Conservation (phyloP, 2,888 invertebrate species). For the Acleris literana region DNA sequence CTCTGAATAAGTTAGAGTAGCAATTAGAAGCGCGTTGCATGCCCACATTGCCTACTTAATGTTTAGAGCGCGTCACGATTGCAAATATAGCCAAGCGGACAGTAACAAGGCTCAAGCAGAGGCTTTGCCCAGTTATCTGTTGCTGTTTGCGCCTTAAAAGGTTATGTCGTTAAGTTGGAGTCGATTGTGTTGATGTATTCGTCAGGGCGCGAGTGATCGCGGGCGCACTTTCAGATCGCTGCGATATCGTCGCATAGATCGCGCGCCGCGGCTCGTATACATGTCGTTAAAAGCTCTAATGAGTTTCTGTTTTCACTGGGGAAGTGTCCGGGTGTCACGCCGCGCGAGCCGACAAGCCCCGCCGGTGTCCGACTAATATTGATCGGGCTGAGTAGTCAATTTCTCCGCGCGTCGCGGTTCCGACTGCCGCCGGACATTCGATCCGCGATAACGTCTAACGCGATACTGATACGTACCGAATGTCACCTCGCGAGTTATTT, state of each 20-base stretch:
- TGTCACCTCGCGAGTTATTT: conserved; percentile 56
- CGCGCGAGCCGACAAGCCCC: conserved; percentile 43
- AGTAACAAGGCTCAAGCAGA: conserved; percentile 55
- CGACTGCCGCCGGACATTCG: conserved; percentile 53
- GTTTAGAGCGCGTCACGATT: conserved; percentile 46
- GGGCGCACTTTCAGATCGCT: conserved; percentile 53
- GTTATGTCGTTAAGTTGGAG: conserved; percentile 45
- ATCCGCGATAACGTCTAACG: conserved; percentile 69
- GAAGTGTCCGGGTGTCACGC: conserved; percentile 58
- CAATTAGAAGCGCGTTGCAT: neutral
- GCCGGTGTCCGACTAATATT: conserved; percentile 60
- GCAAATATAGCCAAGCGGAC: conserved; percentile 51
- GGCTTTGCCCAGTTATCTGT: conserved; percentile 48
- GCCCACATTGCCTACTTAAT: neutral
- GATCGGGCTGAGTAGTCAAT: conserved; percentile 62
- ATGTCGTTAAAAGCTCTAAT: conserved; percentile 66
- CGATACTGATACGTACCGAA: conserved; percentile 50
- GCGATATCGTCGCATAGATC: conserved; percentile 56
- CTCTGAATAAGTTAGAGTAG: conserved; percentile 18
- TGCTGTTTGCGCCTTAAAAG: conserved; percentile 41
- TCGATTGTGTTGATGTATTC: conserved; percentile 51
- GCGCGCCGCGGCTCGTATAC: conserved; percentile 52
- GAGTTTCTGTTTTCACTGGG: conserved; percentile 66
- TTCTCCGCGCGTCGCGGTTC: conserved; percentile 40
- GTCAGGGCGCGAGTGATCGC: conserved; percentile 42